Percentiles rank a stretch among this genome's conserved stretches.
Conservation (phyloP, 2,888 invertebrate species). For the Aelia acuminata region DNA sequence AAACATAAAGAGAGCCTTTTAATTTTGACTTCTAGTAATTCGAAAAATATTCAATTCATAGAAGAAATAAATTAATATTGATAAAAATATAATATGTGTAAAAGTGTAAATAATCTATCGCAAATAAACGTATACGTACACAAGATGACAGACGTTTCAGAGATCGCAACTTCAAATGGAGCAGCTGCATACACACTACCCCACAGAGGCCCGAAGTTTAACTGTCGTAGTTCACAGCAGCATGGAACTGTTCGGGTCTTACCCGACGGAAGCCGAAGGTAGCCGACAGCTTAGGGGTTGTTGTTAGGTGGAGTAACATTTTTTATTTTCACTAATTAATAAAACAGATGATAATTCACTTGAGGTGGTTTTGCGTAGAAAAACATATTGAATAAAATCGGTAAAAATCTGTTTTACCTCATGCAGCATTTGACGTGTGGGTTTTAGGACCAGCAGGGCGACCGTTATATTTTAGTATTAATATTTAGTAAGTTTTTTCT, state of each 20-base stretch:
- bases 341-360: too few relatives aligned
- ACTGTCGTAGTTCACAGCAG: constrained; percentile 29
- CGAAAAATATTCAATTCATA: not conserved
- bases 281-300: not conserved
- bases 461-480: too few relatives aligned
- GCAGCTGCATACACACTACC: not conserved
- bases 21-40: not conserved
- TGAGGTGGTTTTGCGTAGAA: too few relatives aligned
- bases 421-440: too few relatives aligned
- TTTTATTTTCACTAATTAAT: too few relatives aligned
- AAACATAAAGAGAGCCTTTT: too few relatives aligned
- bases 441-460: too few relatives aligned
- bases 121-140: not conserved
- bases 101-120: not conserved
- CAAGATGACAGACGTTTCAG: not conserved
- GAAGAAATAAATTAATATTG: not conserved
- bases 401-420: too few relatives aligned
- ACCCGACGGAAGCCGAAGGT: not conserved
- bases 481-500: too few relatives aligned
- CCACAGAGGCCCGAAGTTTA: constrained; percentile 5
- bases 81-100: not conserved
- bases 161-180: not conserved
- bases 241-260: not conserved
- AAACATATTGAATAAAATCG: too few relatives aligned
- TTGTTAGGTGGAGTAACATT: too few relatives aligned